Conservation (phyloP, 1,140 invertebrate species). For the Scaptodrosophila lebanonensis region DNA sequence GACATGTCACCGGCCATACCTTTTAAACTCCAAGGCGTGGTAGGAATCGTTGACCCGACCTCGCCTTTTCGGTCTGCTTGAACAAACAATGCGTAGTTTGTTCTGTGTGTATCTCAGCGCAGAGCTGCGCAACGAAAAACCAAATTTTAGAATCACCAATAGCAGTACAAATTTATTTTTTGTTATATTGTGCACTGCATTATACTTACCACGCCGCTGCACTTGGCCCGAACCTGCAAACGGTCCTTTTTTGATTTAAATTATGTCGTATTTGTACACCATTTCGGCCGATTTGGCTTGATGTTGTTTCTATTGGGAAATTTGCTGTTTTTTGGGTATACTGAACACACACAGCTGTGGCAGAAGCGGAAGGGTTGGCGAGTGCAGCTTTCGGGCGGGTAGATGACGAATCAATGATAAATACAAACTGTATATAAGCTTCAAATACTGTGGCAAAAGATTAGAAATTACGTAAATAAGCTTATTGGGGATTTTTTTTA, state of each 20-base stretch:
- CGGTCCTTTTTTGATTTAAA: conserved; percentile 30
- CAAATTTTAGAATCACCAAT: conserved; percentile 4
- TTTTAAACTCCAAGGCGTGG: conserved; percentile 32
- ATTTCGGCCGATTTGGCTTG: conserved; percentile 32
- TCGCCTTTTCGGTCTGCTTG: conserved; percentile 6
- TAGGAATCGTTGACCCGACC: conserved; percentile 5
- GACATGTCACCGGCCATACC: conserved; percentile 71
- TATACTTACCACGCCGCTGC: conserved; percentile 28
- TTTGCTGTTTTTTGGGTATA: conserved; percentile 17
- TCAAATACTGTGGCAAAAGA: too few species aligned
- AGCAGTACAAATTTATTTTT: not conserved
- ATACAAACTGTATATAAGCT: too few species aligned
- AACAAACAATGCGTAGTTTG: conserved; percentile 24
- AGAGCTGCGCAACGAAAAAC: not conserved
- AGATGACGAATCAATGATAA: too few species aligned
- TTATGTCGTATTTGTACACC: conserved; percentile 36
- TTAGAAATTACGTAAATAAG: too few species aligned
- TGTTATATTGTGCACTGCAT: not conserved
- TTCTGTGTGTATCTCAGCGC: not conserved
- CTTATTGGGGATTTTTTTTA: too few species aligned
- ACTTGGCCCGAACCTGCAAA: conserved; percentile 25
- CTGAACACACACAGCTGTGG: too few species aligned
- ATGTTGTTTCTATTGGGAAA: conserved; percentile 20
- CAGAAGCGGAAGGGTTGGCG: too few species aligned
- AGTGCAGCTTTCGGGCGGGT: too few species aligned